These are phyloP conservation scores for Alentia gelatinosa DNA, from an alignment of 2,888 invertebrate species.

Conservation along the genomic window DNA sequence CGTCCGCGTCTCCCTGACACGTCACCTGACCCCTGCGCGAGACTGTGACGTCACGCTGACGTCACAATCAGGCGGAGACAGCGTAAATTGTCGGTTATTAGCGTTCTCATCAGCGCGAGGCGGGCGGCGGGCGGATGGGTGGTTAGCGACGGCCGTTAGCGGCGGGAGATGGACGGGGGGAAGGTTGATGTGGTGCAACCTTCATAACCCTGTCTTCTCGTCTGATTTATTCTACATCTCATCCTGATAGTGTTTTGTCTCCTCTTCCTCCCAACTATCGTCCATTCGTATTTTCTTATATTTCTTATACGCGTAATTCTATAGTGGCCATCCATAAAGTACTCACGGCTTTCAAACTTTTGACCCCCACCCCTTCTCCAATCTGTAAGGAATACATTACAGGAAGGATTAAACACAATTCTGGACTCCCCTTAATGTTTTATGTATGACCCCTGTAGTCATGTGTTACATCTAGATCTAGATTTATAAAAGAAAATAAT, in stretches of 20 bases:
- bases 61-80: not conserved
- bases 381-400: no score
- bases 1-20: not conserved
- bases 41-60: constrained; percentile 13
- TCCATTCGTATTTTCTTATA: no score
- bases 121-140: not conserved
- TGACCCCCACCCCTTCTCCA: no score
- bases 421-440: no score
- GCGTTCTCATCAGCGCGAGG: not conserved
- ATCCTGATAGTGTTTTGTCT: not conserved
- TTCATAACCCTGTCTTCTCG: not conserved
- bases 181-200: not conserved
- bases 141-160: not conserved
- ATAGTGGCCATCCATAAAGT: not conserved
- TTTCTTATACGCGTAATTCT: no score
- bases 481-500: no score
- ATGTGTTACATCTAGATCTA: no score
- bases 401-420: no score
- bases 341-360: no score
- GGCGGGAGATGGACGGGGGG: constrained; percentile 13
- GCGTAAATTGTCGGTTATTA: constrained; percentile 20
- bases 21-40: not conserved
- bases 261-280: not conserved
- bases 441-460: no score
- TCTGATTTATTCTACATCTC: not conserved